phyloP scores from a whole-genome alignment of 2,113 vertebrate species.

The Sminthopsis crassicaudata region DNA sequence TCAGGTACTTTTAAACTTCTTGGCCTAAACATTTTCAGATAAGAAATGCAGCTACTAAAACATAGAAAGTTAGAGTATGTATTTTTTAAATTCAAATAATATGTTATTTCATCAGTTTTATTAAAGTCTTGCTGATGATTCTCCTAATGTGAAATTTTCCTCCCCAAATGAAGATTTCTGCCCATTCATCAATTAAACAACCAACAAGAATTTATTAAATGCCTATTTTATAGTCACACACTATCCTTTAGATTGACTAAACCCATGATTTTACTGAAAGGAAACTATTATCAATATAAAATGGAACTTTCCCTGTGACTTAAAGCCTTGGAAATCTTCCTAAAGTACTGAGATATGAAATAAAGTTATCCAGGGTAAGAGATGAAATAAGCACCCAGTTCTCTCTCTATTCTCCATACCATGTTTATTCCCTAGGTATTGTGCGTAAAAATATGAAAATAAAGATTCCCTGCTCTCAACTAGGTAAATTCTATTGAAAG shows the following conservation, averaged over 20 bases:
- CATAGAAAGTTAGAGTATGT: neutral
- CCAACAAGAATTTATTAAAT: neutral
- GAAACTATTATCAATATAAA: neutral
- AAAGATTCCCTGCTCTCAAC: neutral
- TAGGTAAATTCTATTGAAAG: neutral
- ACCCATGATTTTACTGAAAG: neutral
- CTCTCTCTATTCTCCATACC: too few species aligned
- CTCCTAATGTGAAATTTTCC: neutral
- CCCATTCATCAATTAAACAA: neutral
- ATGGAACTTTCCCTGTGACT: neutral
- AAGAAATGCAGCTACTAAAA: neutral
- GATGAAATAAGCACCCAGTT: too few species aligned
- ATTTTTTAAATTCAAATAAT: neutral
- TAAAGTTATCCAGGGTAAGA: neutral
- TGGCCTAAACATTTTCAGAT: neutral
- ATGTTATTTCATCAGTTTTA: neutral
- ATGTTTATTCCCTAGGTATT: neutral
- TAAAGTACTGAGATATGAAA: neutral
- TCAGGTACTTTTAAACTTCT: conserved; percentile 4
- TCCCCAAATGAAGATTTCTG: neutral
- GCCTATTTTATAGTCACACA: neutral
- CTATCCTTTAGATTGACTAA: neutral
- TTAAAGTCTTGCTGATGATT: neutral
- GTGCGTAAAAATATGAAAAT: neutral
- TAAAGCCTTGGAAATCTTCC: neutral